phyloP scores from a whole-genome alignment of 1,140 invertebrate species.

The Anastatus disparis region DNA sequence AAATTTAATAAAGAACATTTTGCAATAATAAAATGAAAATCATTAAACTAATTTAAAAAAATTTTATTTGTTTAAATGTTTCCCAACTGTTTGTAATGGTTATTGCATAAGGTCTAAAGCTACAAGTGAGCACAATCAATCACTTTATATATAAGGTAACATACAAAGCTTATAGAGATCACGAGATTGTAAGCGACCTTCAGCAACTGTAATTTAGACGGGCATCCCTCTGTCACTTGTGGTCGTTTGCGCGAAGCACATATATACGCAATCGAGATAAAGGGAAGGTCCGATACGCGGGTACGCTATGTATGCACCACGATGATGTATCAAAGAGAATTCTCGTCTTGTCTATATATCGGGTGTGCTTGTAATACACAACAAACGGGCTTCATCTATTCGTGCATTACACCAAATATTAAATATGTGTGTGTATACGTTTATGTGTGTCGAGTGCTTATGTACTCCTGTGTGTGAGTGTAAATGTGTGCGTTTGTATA shows the following conservation, averaged over 20 bases:
- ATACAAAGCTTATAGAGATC: slow-evolving; percentile 15
- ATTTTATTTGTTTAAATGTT: no score
- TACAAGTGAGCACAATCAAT: not conserved
- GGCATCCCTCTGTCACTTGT: not conserved
- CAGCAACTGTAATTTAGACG: slow-evolving; percentile 10
- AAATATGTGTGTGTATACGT: not conserved
- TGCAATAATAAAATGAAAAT: no score
- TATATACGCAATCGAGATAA: slow-evolving; percentile 13
- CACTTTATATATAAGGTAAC: not conserved
- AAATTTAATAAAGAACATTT: no score
- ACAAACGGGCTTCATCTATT: not conserved
- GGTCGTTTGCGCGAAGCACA: not conserved
- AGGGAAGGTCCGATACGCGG: not conserved
- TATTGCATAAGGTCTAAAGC: no score
- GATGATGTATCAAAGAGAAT: slow-evolving; percentile 5
- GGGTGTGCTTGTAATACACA: not conserved
- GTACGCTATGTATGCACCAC: not conserved
- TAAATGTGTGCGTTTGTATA: no score
- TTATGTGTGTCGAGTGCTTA: no score
- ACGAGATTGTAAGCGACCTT: slow-evolving; percentile 12
- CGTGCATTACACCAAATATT: no score
- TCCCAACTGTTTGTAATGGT: no score
- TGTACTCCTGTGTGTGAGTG: no score
- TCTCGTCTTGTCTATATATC: not conserved
- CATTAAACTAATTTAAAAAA: no score